Percentiles rank a stretch among this genome's conserved stretches.
Evolutionary conservation across 1,140 invertebrate genomes (phyloP).

Genomic region (Calephelis virginiensis): DNA sequence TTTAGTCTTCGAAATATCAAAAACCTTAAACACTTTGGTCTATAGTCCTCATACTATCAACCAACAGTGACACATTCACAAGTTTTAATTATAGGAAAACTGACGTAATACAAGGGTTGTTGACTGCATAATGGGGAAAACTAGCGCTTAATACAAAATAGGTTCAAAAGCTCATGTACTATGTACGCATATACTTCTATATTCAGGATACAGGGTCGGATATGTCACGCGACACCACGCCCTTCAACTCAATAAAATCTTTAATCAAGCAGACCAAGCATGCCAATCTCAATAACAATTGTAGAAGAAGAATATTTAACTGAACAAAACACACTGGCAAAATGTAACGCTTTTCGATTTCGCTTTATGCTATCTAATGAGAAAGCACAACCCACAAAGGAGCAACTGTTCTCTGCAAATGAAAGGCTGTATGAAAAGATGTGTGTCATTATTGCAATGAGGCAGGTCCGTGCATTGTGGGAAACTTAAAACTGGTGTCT

Average conservation of each 20-base stretch:
- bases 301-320: not conserved
- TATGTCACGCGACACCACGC: conserved; percentile 54
- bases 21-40: no score
- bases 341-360: not conserved
- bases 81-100: no score
- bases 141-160: not conserved
- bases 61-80: no score
- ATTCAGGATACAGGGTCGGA: conserved; percentile 11
- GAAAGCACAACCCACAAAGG: conserved; percentile 29
- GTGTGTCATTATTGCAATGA: conserved; percentile 46
- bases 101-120: no score
- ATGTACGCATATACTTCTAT: not conserved
- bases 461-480: conserved; percentile 36
- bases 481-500: conserved; percentile 22
- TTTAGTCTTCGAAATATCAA: no score
- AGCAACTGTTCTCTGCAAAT: conserved; percentile 32
- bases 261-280: conserved; percentile 27
- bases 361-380: conserved; percentile 23
- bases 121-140: no score
- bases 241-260: conserved; percentile 40
- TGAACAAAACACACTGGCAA: not conserved
- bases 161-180: not conserved
- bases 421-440: conserved; percentile 40
- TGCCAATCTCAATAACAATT: conserved; percentile 21
- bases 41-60: no score